Evolutionary conservation across 1,140 invertebrate species (phyloP).

Genomic region (Bombus haemorrhoidalis): DNA sequence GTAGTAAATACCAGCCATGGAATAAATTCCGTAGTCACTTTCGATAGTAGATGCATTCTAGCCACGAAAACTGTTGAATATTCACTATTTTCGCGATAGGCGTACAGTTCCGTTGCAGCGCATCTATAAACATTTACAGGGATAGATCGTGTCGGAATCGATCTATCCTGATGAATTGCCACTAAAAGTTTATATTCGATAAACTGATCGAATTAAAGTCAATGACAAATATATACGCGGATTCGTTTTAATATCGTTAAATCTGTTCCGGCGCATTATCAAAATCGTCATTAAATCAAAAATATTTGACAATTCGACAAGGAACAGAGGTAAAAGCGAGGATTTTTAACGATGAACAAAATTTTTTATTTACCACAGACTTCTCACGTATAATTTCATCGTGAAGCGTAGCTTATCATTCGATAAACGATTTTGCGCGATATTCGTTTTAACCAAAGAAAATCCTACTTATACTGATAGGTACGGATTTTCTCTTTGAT

Average conservation of each 20-base stretch:
- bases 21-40: constrained; percentile 55
- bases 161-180: background rate
- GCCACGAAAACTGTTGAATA: constrained; percentile 55
- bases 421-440: background rate
- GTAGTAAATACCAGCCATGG: constrained; percentile 8
- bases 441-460: background rate
- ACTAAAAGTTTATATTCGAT: background rate
- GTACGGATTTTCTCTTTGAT: too few species aligned
- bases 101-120: background rate
- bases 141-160: constrained; percentile 6
- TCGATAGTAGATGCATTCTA: constrained; percentile 16
- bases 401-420: background rate
- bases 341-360: background rate
- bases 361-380: background rate
- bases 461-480: background rate
- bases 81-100: constrained; percentile 44
- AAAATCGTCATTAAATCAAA: too few species aligned
- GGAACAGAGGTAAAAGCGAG: background rate
- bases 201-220: background rate
- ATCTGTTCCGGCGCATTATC: too few species aligned
- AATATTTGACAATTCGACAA: background rate
- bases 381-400: background rate
- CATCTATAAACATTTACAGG: constrained; percentile 33
- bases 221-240: background rate
- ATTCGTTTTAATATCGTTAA: background rate